phyloP scores from a whole-genome alignment of 2,797 vertebrate species.

The Platyrinchus mystaceus region DNA sequence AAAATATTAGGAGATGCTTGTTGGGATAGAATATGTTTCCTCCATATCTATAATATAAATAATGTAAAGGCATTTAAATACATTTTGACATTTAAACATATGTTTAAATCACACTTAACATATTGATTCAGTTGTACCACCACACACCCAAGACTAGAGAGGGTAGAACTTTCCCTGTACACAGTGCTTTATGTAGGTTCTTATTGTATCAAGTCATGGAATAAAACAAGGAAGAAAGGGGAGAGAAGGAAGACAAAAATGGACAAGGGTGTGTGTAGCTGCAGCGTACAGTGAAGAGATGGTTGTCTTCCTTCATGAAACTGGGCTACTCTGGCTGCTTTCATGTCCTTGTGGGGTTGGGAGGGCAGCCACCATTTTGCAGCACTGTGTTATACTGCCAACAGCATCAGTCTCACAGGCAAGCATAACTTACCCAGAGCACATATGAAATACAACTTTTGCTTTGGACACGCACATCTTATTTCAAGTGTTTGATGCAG shows the following conservation, averaged over 20 bases:
- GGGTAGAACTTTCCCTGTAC: neutral
- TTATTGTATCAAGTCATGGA: neutral
- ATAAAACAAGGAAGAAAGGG: neutral
- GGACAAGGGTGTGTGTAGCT: rapidly evolving
- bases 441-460: neutral
- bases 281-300: neutral
- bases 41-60: constrained; percentile 7
- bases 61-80: constrained; percentile 32
- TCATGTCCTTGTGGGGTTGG: neutral
- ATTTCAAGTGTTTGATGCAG: neutral
- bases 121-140: constrained; percentile 2
- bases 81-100: constrained; percentile 36
- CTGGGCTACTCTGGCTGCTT: neutral
- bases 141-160: neutral
- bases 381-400: neutral
- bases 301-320: rapidly evolving
- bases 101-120: neutral
- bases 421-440: neutral
- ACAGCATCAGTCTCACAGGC: neutral
- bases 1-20: constrained; percentile 35
- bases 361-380: neutral
- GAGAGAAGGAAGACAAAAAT: neutral
- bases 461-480: neutral
- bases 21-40: neutral
- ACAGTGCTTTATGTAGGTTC: neutral